Percentiles rank a stretch among this genome's conserved stretches.
These are phyloP conservation scores for Habroteleia sp. DNA, from an alignment of 2,888 invertebrate genomes.

Conservation along the genomic window DNA sequence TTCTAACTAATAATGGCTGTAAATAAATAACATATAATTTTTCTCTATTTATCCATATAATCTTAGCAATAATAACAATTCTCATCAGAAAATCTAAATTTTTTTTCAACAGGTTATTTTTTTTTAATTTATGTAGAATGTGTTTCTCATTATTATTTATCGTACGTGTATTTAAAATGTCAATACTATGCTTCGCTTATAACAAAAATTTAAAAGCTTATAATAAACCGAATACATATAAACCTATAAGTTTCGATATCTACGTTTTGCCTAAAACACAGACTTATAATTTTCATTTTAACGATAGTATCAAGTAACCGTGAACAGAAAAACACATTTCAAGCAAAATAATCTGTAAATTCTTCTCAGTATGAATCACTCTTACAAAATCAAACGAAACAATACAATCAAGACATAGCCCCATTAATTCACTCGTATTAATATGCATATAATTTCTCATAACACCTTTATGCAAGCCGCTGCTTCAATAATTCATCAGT, in stretches of 20 bases:
- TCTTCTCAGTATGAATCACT: constrained; percentile 27
- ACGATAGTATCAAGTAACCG: constrained; percentile 8
- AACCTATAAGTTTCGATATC: constrained; percentile 2
- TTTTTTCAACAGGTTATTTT: too few relatives aligned
- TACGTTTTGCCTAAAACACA: constrained; percentile 15
- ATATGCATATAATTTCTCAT: constrained; percentile 42
- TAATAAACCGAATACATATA: background rate
- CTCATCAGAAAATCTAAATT: too few relatives aligned
- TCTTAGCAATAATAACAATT: too few relatives aligned
- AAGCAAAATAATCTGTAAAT: constrained; percentile 11
- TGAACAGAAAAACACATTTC: constrained; percentile 12
- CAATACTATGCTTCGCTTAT: too few relatives aligned
- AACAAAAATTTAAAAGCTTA: too few relatives aligned
- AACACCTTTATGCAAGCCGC: constrained; percentile 13
- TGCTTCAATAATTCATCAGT: constrained; percentile 37
- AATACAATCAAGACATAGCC: constrained; percentile 30
- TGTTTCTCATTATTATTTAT: too few relatives aligned
- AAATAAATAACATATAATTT: too few relatives aligned
- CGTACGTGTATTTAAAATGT: too few relatives aligned
- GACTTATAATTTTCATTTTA: background rate
- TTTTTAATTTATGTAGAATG: too few relatives aligned
- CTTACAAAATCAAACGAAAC: constrained; percentile 38
- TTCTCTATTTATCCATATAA: too few relatives aligned
- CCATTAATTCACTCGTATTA: constrained; percentile 30
- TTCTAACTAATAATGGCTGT: too few relatives aligned